Evolutionary conservation across 2,113 vertebrate species (phyloP).

Genomic region (Aix galericulata): DNA sequence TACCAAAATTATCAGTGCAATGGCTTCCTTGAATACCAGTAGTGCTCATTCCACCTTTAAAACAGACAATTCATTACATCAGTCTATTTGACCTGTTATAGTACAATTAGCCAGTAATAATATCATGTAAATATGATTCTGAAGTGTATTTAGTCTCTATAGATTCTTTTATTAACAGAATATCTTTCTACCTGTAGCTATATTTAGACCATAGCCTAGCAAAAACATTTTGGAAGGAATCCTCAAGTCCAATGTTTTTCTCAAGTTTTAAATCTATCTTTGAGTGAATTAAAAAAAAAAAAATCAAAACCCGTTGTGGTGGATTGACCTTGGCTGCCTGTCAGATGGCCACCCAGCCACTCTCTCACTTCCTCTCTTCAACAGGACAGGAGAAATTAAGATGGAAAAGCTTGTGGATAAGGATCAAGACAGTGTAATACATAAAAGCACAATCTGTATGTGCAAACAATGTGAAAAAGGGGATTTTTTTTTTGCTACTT

Average conservation of each 20-base stretch:
- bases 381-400: not conserved
- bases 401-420: not conserved
- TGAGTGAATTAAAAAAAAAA: accelerated
- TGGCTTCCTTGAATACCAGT: not conserved
- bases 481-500: not conserved
- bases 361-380: not conserved
- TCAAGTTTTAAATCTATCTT: not conserved
- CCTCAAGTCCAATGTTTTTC: not conserved
- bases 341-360: not conserved
- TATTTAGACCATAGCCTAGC: not conserved
- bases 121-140: not conserved
- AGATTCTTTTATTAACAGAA: not conserved
- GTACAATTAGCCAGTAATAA: not conserved
- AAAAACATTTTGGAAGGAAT: not conserved
- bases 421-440: not conserved
- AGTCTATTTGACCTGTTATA: not conserved
- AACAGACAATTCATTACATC: not conserved
- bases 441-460: not conserved
- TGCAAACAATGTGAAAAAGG: not conserved
- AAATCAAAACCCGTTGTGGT: not conserved
- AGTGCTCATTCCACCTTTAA: conserved; percentile 55
- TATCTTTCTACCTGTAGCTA: not conserved
- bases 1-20: not conserved
- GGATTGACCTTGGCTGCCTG: not conserved
- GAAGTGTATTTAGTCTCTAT: not conserved